A percentile compares a stretch with the other conserved stretches of the same genome.
Conservation (phyloP, 1,140 invertebrate species). For the Mycetomoellerius zeteki region DNA sequence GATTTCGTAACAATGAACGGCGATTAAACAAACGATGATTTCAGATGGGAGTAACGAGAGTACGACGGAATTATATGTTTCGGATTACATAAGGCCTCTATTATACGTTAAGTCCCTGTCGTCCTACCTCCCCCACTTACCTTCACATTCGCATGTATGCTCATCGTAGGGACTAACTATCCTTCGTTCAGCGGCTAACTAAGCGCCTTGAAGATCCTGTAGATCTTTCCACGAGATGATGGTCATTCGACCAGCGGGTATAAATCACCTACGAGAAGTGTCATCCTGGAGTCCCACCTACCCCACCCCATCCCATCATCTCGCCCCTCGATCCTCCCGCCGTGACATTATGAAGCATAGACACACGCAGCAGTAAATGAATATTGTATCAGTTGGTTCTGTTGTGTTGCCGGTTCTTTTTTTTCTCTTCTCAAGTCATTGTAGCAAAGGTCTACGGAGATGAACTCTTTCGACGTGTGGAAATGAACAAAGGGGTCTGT, state of each 20-base stretch:
- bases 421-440: constrained; percentile 69
- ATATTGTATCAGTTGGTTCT: constrained; percentile 77
- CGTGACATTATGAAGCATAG: constrained; percentile 76
- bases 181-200: constrained; percentile 74
- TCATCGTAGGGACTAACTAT: constrained; percentile 73
- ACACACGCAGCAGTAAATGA: constrained; percentile 77
- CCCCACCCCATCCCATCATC: constrained; percentile 68
- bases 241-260: constrained; percentile 81
- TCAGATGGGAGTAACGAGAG: constrained; percentile 69
- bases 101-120: constrained; percentile 67
- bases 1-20: constrained; percentile 61
- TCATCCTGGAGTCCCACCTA: constrained; percentile 78
- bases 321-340: constrained; percentile 56
- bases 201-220: constrained; percentile 79
- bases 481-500: constrained; percentile 65
- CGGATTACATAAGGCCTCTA: constrained; percentile 73
- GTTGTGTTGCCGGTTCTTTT: constrained; percentile 73
- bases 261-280: constrained; percentile 82
- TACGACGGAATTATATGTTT: constrained; percentile 72
- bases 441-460: constrained; percentile 67
- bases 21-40: constrained; percentile 71
- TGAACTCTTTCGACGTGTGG: constrained; percentile 69
- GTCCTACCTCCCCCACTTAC: constrained; percentile 20
- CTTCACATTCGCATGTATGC: constrained; percentile 5
- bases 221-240: constrained; percentile 82